A percentile compares a stretch with the other conserved stretches of the same genome.
Conservation (phyloP, 1,140 invertebrate species). For the Asobara japonica region DNA sequence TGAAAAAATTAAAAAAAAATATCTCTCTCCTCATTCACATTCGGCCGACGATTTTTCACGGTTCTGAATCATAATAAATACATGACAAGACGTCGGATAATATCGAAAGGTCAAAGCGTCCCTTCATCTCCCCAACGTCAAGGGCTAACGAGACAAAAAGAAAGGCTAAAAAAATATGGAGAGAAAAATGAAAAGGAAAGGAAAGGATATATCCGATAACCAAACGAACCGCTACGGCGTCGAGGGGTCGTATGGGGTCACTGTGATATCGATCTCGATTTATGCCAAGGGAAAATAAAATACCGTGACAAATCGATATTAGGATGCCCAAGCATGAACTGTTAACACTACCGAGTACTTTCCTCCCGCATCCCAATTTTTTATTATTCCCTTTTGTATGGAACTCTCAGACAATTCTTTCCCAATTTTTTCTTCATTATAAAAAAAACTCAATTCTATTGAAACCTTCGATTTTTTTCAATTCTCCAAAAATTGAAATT, state of each 20-base stretch:
- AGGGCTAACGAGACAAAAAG: constrained; percentile 5
- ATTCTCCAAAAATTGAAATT: too few relatives aligned
- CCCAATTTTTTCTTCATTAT: neutral
- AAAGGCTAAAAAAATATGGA: neutral
- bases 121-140: neutral
- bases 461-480: too few relatives aligned
- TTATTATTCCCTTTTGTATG: neutral
- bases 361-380: neutral
- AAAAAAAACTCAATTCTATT: neutral
- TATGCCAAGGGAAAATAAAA: constrained; percentile 40
- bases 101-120: neutral
- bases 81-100: neutral
- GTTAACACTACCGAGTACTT: constrained; percentile 13
- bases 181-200: neutral
- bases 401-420: neutral
- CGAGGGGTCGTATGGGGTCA: constrained; percentile 47
- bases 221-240: constrained; percentile 45
- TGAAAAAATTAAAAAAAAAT: too few relatives aligned
- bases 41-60: neutral
- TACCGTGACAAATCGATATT: constrained; percentile 33
- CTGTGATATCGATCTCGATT: constrained; percentile 55
- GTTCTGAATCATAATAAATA: neutral
- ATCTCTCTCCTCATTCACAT: neutral
- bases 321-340: constrained; percentile 28
- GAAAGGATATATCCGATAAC: constrained; percentile 28